Evolutionary conservation across 1,140 invertebrate species (phyloP).

Genomic region (Brachionus paranguensis): DNA sequence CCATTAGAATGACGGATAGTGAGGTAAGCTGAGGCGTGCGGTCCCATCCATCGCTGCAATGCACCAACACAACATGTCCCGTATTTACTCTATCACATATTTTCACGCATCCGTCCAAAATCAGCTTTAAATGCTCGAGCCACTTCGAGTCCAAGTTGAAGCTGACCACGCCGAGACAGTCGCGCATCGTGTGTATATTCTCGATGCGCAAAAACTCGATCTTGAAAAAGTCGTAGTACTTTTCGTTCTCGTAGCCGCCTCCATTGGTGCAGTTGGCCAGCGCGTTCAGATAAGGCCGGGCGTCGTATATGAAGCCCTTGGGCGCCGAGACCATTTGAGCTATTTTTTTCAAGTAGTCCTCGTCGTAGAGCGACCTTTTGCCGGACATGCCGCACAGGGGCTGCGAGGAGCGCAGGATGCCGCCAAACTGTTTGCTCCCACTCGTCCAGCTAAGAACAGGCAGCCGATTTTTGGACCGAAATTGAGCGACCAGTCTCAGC

Average conservation of each 20-base stretch:
- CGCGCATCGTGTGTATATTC: slow-evolving; percentile 98
- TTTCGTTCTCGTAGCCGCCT: slow-evolving; percentile 98
- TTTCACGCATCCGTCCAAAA: neutral
- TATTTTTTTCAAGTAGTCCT: slow-evolving; percentile 68
- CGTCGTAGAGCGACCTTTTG: slow-evolving; percentile 80
- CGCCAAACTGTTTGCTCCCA: slow-evolving; percentile 72
- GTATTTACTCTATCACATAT: neutral
- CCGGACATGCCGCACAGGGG: slow-evolving; percentile 86
- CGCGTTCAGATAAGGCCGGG: slow-evolving; percentile 68
- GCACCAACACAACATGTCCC: slow-evolving; percentile 78
- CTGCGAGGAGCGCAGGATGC: slow-evolving; percentile 83
- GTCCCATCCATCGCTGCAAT: slow-evolving; percentile 96
- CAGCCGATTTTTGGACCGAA: slow-evolving; percentile 76
- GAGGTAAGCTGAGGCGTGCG: slow-evolving; percentile 87
- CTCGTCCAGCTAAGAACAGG: slow-evolving; percentile 84
- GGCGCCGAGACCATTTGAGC: slow-evolving; percentile 42
- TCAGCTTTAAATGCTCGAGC: slow-evolving; percentile 64
- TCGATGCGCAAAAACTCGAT: slow-evolving; percentile 98
- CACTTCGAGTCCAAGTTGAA: slow-evolving; percentile 81
- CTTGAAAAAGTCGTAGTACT: slow-evolving; percentile 96
- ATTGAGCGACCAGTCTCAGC: slow-evolving; percentile 73
- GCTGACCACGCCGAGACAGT: slow-evolving; percentile 71
- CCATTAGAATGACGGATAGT: slow-evolving; percentile 78
- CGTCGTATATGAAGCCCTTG: neutral
- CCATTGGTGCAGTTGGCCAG: slow-evolving; percentile 97